phyloP scores from a whole-genome alignment of 1,140 invertebrate species.

The Brachionus koreanus region DNA sequence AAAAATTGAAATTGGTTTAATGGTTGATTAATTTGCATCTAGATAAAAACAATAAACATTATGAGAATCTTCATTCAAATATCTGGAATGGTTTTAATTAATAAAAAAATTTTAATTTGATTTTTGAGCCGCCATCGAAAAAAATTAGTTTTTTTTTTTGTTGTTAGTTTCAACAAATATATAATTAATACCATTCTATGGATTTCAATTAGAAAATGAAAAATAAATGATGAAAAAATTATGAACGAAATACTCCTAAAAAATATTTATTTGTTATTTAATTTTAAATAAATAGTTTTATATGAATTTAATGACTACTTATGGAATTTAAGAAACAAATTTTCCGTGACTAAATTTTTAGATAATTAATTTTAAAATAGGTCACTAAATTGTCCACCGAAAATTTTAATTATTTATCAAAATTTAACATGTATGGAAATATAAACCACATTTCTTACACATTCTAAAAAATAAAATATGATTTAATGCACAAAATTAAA shows the following conservation, averaged over 20 bases:
- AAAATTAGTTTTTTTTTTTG: background rate
- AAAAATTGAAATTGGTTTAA: background rate
- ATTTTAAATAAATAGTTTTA: background rate
- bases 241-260: background rate
- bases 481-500: too few species aligned
- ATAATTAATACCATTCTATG: background rate
- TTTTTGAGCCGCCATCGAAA: background rate
- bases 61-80: background rate
- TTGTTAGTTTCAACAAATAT: background rate
- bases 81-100: background rate
- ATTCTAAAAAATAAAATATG: too few species aligned
- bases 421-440: too few species aligned
- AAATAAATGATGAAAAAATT: background rate
- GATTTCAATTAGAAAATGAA: background rate
- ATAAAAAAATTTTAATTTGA: background rate
- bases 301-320: background rate
- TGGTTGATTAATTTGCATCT: background rate
- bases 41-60: background rate
- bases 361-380: background rate
- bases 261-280: background rate
- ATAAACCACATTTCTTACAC: too few species aligned
- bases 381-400: background rate
- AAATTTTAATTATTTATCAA: too few species aligned
- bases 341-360: background rate
- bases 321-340: background rate